Evolutionary conservation across 2,888 invertebrate species (phyloP).

Genomic region (Nephrocerus scutellatus): DNA sequence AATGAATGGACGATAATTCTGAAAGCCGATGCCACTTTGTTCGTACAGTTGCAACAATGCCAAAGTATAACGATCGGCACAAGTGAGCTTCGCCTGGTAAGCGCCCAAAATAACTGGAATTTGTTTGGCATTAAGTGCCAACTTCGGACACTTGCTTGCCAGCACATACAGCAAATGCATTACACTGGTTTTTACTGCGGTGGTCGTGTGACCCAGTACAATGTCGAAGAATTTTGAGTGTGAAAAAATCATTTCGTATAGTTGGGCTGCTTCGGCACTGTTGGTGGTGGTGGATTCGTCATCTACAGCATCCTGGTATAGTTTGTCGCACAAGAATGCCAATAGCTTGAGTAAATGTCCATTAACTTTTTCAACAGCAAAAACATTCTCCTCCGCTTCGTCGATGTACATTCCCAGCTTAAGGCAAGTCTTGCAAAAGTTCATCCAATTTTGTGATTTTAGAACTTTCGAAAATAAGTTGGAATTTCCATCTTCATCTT

Average conservation of each 20-base stretch:
- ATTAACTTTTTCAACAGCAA: conserved; percentile 36
- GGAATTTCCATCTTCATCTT: too few relatives aligned
- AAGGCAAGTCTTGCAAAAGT: conserved; percentile 58
- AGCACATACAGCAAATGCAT: conserved; percentile 59
- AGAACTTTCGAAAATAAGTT: conserved; percentile 40
- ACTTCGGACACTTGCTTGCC: conserved; percentile 54
- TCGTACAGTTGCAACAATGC: conserved; percentile 64
- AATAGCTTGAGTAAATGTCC: conserved; percentile 53
- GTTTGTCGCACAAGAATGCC: conserved; percentile 52
- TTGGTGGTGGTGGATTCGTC: conserved; percentile 30
- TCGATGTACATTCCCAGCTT: conserved; percentile 57
- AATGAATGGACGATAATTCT: conserved; percentile 68
- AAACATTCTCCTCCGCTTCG: conserved; percentile 26
- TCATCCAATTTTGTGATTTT: conserved; percentile 51
- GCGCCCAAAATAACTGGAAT: conserved; percentile 70
- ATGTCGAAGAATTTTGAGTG: conserved; percentile 72
- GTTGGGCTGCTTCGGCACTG: conserved; percentile 48
- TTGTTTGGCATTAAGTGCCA: conserved; percentile 58
- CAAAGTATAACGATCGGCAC: conserved; percentile 64
- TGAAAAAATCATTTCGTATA: conserved; percentile 67
- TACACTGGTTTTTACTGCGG: conserved; percentile 55
- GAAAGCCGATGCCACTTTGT: conserved; percentile 56
- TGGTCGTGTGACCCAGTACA: conserved; percentile 51
- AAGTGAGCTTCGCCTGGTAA: conserved; percentile 65
- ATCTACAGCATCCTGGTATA: conserved; percentile 49